A percentile compares a stretch with the other conserved stretches of the same genome.
These are phyloP conservation scores for Vannuccia rotundouncinata DNA, from an alignment of 2,888 invertebrate species.

Conservation along the genomic window DNA sequence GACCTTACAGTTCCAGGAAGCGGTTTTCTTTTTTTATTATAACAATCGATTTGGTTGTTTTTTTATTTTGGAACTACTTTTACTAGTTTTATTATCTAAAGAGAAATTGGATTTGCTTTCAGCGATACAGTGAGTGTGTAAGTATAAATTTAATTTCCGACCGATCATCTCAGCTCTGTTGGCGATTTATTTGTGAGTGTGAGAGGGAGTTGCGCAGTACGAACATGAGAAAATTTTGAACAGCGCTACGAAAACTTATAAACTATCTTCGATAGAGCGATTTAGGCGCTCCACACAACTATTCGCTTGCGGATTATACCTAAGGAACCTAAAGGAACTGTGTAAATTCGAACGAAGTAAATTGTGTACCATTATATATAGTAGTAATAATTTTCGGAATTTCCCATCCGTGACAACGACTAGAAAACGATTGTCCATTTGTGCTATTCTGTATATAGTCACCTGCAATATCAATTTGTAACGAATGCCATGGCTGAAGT, in stretches of 20 bases:
- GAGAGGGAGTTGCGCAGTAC: constrained; percentile 27
- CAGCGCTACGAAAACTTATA: not conserved
- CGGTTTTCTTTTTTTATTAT: too few relatives aligned
- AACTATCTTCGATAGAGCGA: not conserved
- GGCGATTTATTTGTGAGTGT: constrained; percentile 21
- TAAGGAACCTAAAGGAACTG: not conserved
- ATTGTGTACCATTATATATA: constrained; percentile 7
- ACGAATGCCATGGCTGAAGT: not conserved
- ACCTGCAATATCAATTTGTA: not conserved
- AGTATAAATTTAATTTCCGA: constrained; percentile 10
- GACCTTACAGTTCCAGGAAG: not conserved
- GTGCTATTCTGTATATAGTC: too few relatives aligned
- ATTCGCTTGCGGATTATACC: constrained; percentile 16
- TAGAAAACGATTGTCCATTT: constrained; percentile 20
- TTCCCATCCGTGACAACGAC: not conserved
- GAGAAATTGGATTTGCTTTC: not conserved
- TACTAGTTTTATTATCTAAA: not conserved
- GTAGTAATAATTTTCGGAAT: too few relatives aligned
- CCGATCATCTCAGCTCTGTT: constrained; percentile 29
- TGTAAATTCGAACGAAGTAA: constrained; percentile 15
- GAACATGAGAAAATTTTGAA: constrained; percentile 4
- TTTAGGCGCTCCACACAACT: constrained; percentile 25
- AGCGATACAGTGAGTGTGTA: not conserved
- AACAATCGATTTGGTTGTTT: too few relatives aligned
- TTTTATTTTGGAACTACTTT: not conserved